Evolutionary conservation across 2,797 vertebrate genomes (phyloP).

Genomic region (Amniataba percoides): DNA sequence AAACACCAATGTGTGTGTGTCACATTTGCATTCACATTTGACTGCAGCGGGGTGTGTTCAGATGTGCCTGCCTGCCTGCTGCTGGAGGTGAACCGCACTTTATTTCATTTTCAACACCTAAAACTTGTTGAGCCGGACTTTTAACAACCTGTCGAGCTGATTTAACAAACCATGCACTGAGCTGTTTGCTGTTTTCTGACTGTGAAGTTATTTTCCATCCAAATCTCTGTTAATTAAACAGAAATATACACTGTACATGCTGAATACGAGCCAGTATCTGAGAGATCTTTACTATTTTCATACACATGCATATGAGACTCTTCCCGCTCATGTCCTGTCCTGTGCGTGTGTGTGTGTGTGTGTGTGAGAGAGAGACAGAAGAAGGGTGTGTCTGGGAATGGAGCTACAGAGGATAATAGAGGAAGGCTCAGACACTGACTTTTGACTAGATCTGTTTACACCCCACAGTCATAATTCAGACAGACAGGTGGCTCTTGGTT

Average conservation of each 20-base stretch:
- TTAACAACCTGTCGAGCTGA: neutral
- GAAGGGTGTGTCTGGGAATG: slow-evolving; percentile 81
- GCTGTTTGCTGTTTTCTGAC: neutral
- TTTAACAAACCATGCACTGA: too few relatives aligned
- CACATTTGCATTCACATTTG: slow-evolving; percentile 70
- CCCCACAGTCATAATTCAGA: slow-evolving; percentile 68
- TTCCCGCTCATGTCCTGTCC: neutral
- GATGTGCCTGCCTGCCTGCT: slow-evolving; percentile 10
- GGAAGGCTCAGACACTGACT: slow-evolving; percentile 63
- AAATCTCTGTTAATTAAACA: neutral
- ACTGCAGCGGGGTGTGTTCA: slow-evolving; percentile 52
- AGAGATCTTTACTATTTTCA: neutral
- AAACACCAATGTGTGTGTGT: neutral
- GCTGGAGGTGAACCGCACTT: neutral
- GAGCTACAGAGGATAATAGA: slow-evolving; percentile 64
- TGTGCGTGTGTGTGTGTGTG: slow-evolving; percentile 15
- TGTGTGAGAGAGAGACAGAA: slow-evolving; percentile 14
- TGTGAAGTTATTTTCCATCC: neutral
- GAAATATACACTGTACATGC: neutral
- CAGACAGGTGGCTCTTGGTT: slow-evolving; percentile 42
- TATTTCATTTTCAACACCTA: slow-evolving; percentile 20
- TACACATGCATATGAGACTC: neutral
- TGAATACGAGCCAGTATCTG: neutral
- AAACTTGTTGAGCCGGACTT: slow-evolving; percentile 37
- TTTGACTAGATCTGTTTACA: slow-evolving; percentile 75